Base-by-base conservation (phyloP, 37 sponge, comb jelly and placozoan species). In the Eunapius fragilis region DNA sequence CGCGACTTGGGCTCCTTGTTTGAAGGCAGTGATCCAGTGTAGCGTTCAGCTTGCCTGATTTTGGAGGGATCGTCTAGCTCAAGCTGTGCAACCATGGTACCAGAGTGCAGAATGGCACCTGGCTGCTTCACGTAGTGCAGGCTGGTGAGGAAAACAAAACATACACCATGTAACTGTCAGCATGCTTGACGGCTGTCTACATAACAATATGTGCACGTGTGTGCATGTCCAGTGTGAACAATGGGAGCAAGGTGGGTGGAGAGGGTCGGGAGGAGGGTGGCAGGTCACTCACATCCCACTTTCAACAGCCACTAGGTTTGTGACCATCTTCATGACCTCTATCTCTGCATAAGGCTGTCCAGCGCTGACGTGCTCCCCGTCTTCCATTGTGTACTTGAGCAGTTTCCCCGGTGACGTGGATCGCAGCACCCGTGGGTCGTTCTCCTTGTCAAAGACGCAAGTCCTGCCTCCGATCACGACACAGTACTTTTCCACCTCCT, bases 241-340 rank as follows among this genome's bases (percentile, higher is more conserved):
- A n/a, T n/a, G n/a, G n/a, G n/a, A n/a, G n/a, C n/a, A n/a, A n/a
- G n/a, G 14, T 33, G 78, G 10, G 38, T 35, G 74, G 67, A 12
- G 76, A 7, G 10, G 2, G 82, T 70, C n/a, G n/a, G n/a, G n/a
- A n/a, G n/a, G n/a, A n/a, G n/a, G 67, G 76, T 11, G 28, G n/a
- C 7, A 69, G 4, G 81, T 17, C 22, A 7, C 23, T 36, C 22
- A 34, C 19, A 11, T 10, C 9, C 22, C 33, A 38, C 86, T 87
- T 38, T 90, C 93, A 6, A 81, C 17, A 32, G 95, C 83, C 30
- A 23, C 19, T 25, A 98, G 70, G 70, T 87, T 74, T 68, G 95
- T 96, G 0, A 98, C 90, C 95, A 94, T 96, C 81, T 98, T 98
- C 99, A 98, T 98, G 0, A 96, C 95, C 79, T 98, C 99, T 31